These are phyloP conservation scores for Coleophora deauratella DNA, from an alignment of 2,888 invertebrate genomes.

Conservation along the genomic window DNA sequence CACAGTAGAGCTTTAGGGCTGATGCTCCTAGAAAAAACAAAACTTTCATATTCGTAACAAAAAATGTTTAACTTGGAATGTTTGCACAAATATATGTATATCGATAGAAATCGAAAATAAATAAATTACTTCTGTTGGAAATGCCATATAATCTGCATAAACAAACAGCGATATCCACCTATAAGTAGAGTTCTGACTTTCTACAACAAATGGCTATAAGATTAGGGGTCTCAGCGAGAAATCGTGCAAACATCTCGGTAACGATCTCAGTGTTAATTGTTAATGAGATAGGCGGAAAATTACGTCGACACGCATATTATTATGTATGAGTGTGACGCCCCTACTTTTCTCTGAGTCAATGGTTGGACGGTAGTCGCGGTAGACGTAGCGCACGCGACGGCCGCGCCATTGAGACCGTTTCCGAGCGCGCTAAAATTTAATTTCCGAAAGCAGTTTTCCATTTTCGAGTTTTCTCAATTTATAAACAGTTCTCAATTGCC, in stretches of 20 bases:
- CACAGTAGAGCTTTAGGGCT: too few relatives aligned
- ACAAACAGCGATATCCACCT: too few relatives aligned
- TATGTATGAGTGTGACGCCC: conserved; percentile 47
- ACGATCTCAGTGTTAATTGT: conserved; percentile 38
- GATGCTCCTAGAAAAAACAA: too few relatives aligned
- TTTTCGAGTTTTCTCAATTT: conserved; percentile 2
- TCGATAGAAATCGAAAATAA: too few relatives aligned
- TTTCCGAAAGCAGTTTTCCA: conserved; percentile 14
- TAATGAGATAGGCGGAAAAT: conserved; percentile 49
- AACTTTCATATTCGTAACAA: too few relatives aligned
- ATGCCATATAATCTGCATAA: too few relatives aligned
- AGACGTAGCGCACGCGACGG: conserved; percentile 24
- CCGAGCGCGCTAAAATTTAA: conserved; percentile 25
- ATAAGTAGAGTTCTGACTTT: too few relatives aligned
- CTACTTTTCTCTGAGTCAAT: conserved; percentile 59
- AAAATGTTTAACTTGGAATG: too few relatives aligned
- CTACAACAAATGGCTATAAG: too few relatives aligned
- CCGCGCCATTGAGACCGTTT: conserved; percentile 54
- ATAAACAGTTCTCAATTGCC: conserved; percentile 10
- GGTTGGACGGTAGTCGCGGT: conserved; percentile 22
- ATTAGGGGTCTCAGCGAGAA: conserved; percentile 1
- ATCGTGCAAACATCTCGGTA: conserved; percentile 23
- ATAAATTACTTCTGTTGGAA: too few relatives aligned
- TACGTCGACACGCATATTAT: conserved; percentile 21
- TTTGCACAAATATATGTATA: too few relatives aligned